phyloP scores from a whole-genome alignment of 1,140 invertebrate species.

The Panagrolaimus sp. region DNA sequence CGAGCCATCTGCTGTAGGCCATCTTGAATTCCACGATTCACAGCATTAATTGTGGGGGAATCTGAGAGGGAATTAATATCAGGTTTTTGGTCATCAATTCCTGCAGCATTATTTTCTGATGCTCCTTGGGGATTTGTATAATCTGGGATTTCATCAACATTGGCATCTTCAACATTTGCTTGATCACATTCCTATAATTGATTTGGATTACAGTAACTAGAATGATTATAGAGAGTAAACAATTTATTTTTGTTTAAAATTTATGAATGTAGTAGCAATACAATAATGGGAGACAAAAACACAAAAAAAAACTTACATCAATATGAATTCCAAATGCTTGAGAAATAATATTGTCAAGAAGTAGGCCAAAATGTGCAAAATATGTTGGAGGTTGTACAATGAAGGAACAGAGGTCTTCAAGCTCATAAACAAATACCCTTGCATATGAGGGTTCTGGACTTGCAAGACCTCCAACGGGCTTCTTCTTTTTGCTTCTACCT shows the following conservation, averaged over 20 bases:
- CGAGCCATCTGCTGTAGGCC: conserved; percentile 6
- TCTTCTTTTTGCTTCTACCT: not conserved
- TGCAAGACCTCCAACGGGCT: not conserved
- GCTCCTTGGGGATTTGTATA: too few species aligned
- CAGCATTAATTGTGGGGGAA: not conserved
- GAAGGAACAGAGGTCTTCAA: not conserved
- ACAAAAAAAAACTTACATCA: not conserved
- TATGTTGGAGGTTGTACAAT: too few species aligned
- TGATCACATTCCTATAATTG: conserved; percentile 19
- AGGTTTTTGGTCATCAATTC: too few species aligned
- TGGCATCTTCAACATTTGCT: conserved; percentile 20
- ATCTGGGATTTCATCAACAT: conserved; percentile 11
- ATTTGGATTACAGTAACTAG: not conserved
- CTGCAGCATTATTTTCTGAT: too few species aligned
- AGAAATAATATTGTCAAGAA: not conserved
- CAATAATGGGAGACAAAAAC: not conserved
- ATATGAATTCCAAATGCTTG: conserved; percentile 8
- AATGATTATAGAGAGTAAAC: not conserved
- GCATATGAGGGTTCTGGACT: not conserved
- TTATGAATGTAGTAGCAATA: not conserved
- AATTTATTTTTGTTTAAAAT: not conserved
- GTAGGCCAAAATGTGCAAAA: not conserved
- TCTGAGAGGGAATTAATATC: too few species aligned
- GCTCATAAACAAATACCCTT: not conserved
- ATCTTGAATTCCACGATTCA: not conserved